Conservation (phyloP, 2,888 invertebrate species). For the Caenorhabditis sp. region DNA sequence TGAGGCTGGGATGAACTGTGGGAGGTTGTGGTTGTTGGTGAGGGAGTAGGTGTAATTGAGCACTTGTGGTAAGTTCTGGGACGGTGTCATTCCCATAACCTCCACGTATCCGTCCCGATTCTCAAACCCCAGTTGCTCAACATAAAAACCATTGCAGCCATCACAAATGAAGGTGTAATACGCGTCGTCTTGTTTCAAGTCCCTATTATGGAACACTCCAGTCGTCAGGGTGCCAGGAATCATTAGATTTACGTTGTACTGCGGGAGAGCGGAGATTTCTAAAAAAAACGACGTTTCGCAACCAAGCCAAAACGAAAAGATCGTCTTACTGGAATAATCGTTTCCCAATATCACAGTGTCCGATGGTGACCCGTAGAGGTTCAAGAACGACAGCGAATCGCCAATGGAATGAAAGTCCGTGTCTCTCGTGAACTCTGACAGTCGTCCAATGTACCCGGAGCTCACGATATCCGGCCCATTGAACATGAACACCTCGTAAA, state of each 20-base stretch:
- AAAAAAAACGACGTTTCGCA: no score
- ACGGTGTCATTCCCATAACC: neutral
- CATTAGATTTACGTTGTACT: neutral
- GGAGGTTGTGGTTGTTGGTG: neutral
- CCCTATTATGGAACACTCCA: neutral
- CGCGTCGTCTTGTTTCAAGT: neutral
- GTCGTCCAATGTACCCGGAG: neutral
- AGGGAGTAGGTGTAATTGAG: neutral
- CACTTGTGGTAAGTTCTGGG: neutral
- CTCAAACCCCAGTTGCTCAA: neutral
- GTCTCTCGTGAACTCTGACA: neutral
- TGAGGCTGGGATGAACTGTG: neutral
- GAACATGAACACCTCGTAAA: neutral
- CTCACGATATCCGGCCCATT: neutral
- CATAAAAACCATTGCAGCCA: neutral
- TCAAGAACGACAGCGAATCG: neutral
- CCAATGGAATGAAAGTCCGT: neutral
- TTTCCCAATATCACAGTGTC: neutral
- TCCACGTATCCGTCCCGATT: neutral
- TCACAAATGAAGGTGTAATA: slow-evolving; percentile 4
- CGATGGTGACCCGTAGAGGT: neutral
- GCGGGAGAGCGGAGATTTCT: neutral
- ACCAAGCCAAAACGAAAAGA: neutral
- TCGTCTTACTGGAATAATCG: slow-evolving; percentile 3
- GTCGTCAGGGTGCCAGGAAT: neutral